Evolutionary conservation across 2,797 vertebrate genomes (phyloP).

Genomic region (Cuculus canorus): DNA sequence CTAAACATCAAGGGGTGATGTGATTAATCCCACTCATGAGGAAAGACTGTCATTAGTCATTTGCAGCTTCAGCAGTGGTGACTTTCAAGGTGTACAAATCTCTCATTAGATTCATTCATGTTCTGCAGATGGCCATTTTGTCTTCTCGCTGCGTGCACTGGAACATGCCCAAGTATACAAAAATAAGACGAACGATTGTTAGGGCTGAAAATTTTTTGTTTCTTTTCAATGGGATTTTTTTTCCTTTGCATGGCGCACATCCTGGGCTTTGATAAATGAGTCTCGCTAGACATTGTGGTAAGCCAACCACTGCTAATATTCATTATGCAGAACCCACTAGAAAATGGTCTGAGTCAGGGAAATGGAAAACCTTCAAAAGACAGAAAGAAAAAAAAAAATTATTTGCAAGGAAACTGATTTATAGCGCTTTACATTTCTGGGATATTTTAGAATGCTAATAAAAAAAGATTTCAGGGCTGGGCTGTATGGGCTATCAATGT

Average conservation of each 20-base stretch:
- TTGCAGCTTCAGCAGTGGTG: constrained; percentile 19
- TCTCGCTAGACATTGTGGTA: constrained; percentile 62
- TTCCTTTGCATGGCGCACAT: constrained; percentile 26
- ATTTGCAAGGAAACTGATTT: neutral
- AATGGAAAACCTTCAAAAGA: constrained; percentile 46
- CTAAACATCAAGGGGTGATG: neutral
- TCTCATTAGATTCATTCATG: constrained; percentile 34
- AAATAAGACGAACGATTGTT: constrained; percentile 50
- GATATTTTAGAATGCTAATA: neutral
- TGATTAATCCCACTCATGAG: constrained; percentile 20
- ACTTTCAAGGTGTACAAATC: constrained; percentile 51
- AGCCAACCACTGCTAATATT: constrained; percentile 69
- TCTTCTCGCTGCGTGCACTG: constrained; percentile 28
- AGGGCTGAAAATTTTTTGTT: constrained; percentile 60
- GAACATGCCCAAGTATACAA: constrained; percentile 59
- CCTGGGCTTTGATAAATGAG: constrained; percentile 70
- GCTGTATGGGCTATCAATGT: neutral
- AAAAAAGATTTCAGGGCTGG: neutral
- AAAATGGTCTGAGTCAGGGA: constrained; percentile 59
- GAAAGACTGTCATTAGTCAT: constrained; percentile 18
- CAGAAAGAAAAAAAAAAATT: neutral
- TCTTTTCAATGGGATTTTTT: constrained; percentile 21
- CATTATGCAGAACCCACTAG: constrained; percentile 64
- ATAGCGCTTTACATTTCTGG: neutral
- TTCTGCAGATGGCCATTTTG: constrained; percentile 49